Percentiles rank a stretch among this genome's conserved stretches.
These are phyloP conservation scores for Sisyra nigra DNA, from an alignment of 2,888 invertebrate genomes.

Conservation along the genomic window DNA sequence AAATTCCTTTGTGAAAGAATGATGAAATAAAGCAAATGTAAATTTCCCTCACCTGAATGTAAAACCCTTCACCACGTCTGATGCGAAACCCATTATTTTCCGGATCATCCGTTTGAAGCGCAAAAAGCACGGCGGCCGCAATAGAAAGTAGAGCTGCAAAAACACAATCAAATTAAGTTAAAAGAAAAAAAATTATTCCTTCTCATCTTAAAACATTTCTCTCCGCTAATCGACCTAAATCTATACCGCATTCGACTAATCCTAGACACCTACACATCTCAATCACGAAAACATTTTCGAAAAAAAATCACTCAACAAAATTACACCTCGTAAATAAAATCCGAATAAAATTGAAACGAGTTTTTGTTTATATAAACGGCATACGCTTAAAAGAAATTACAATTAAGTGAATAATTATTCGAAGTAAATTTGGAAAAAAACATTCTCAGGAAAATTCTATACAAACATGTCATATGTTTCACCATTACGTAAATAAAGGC, in stretches of 20 bases:
- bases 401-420: too few relatives aligned
- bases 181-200: background rate
- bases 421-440: background rate
- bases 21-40: too few relatives aligned
- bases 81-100: constrained; percentile 54
- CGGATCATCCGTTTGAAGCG: constrained; percentile 68
- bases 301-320: too few relatives aligned
- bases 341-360: too few relatives aligned
- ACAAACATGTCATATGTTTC: background rate
- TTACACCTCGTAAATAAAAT: too few relatives aligned
- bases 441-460: background rate
- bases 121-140: constrained; percentile 67
- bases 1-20: background rate
- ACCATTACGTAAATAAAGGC: background rate
- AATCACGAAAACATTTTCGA: too few relatives aligned
- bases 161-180: constrained; percentile 5
- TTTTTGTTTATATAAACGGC: too few relatives aligned
- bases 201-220: background rate
- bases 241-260: too few relatives aligned
- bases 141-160: constrained; percentile 58
- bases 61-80: constrained; percentile 68
- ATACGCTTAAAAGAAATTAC: too few relatives aligned
- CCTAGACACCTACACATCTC: too few relatives aligned
- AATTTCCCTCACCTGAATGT: constrained; percentile 52
- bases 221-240: too few relatives aligned